Percentiles rank a stretch among this genome's conserved stretches.
Evolutionary conservation across 2,888 invertebrate species (phyloP).

Genomic region (Neria commutata): DNA sequence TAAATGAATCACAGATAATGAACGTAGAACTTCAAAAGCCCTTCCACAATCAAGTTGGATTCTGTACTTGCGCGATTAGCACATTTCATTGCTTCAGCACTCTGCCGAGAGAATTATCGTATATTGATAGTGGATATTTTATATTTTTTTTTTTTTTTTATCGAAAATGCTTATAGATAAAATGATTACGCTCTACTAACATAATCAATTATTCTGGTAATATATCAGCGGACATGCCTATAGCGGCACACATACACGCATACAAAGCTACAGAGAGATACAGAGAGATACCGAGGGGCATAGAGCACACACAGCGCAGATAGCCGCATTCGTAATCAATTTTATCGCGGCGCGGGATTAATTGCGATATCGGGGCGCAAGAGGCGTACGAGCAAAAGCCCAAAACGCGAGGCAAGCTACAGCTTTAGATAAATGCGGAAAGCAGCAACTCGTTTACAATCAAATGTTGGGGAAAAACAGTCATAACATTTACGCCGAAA

Average conservation of each 20-base stretch:
- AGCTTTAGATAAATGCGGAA: constrained; percentile 24
- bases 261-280: neutral
- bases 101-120: too few species aligned
- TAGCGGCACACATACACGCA: neutral
- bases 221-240: constrained; percentile 38
- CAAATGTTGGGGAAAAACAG: constrained; percentile 2
- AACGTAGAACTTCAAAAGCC: too few species aligned
- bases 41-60: too few species aligned
- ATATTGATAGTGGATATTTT: too few species aligned
- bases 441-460: constrained; percentile 9
- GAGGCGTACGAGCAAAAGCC: too few species aligned
- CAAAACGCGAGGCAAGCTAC: neutral
- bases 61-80: too few species aligned
- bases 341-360: constrained; percentile 54
- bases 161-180: constrained; percentile 41
- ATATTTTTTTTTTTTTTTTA: too few species aligned
- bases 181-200: constrained; percentile 52
- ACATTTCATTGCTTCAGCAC: too few species aligned
- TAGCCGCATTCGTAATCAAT: constrained; percentile 44
- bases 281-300: too few species aligned
- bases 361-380: constrained; percentile 44
- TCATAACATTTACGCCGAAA: constrained; percentile 7
- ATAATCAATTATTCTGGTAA: constrained; percentile 55
- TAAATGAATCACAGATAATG: too few species aligned
- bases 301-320: too few species aligned